Percentiles rank a stretch among this genome's conserved stretches.
These are phyloP conservation scores for Nycteola revayana DNA, from an alignment of 2,888 invertebrate species.

Conservation along the genomic window DNA sequence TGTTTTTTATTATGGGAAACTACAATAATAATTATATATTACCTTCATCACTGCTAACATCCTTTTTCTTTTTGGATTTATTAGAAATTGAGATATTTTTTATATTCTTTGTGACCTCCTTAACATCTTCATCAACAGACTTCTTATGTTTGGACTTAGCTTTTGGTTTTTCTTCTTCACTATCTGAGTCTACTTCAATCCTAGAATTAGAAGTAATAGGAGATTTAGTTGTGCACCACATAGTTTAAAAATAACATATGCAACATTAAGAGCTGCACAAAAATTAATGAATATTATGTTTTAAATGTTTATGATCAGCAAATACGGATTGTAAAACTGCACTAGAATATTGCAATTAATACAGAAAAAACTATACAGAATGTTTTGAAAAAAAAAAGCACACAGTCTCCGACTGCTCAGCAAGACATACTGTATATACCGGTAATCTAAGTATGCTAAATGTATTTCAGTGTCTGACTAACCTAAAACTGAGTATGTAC, in stretches of 20 bases:
- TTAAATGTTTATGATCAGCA: no score
- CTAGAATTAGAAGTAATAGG: conserved; percentile 40
- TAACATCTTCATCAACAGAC: conserved; percentile 71
- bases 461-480: conserved; percentile 41
- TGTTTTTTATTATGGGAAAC: background rate
- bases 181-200: conserved; percentile 65
- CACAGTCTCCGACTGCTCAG: no score
- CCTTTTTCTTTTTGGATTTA: conserved; percentile 75
- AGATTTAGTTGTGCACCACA: no score
- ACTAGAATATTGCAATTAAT: no score
- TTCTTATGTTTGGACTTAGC: conserved; percentile 74
- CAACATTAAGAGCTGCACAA: no score
- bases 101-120: conserved; percentile 79
- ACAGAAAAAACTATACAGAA: no score
- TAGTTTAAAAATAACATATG: no score
- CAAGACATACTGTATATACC: no score
- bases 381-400: no score
- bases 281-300: no score
- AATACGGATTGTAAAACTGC: no score
- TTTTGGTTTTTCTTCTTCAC: conserved; percentile 75
- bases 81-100: conserved; percentile 82
- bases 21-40: conserved; percentile 15
- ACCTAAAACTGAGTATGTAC: conserved; percentile 55
- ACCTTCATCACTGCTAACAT: conserved; percentile 66
- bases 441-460: no score